phyloP scores from a whole-genome alignment of 1,140 invertebrate species.

The Oncopeltus fasciatus region DNA sequence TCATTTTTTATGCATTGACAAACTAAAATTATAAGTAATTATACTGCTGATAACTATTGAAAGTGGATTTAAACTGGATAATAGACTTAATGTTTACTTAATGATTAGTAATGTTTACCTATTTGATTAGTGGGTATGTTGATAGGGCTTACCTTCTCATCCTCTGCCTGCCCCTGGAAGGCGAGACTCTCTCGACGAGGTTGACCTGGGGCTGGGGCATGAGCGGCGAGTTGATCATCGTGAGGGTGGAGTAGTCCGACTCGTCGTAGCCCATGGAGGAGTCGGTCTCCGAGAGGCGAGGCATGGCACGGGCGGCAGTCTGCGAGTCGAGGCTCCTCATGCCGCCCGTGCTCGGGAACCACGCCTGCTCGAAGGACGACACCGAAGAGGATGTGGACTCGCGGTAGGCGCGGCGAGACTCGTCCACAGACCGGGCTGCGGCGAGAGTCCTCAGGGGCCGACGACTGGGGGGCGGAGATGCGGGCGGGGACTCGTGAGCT shows the following conservation, averaged over 20 bases:
- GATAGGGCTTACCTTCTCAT: slow-evolving; percentile 21
- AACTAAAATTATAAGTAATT: too few relatives aligned
- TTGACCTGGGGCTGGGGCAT: neutral
- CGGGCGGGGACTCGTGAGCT: slow-evolving; percentile 35
- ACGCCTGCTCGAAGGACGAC: too few relatives aligned
- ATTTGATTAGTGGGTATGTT: too few relatives aligned
- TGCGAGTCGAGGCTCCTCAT: slow-evolving; percentile 38
- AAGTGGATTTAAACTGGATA: too few relatives aligned
- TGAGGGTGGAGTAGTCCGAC: slow-evolving; percentile 27
- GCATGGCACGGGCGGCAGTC: slow-evolving; percentile 30
- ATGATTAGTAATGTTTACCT: too few relatives aligned
- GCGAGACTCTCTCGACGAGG: slow-evolving; percentile 18
- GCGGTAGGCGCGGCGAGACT: neutral
- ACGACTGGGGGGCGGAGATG: slow-evolving; percentile 27
- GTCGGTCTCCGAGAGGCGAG: slow-evolving; percentile 38
- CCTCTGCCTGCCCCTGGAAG: slow-evolving; percentile 16
- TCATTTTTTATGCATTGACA: too few relatives aligned
- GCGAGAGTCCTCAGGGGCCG: slow-evolving; percentile 3
- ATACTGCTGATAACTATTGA: too few relatives aligned
- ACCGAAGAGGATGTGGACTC: slow-evolving; percentile 39
- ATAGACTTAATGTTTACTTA: too few relatives aligned
- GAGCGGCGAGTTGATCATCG: slow-evolving; percentile 21
- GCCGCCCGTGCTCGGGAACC: slow-evolving; percentile 36
- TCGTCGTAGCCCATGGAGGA: slow-evolving; percentile 41
- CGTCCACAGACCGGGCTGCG: neutral